phyloP scores from a whole-genome alignment of 2,797 vertebrate species.

The Anguilla pacifica region DNA sequence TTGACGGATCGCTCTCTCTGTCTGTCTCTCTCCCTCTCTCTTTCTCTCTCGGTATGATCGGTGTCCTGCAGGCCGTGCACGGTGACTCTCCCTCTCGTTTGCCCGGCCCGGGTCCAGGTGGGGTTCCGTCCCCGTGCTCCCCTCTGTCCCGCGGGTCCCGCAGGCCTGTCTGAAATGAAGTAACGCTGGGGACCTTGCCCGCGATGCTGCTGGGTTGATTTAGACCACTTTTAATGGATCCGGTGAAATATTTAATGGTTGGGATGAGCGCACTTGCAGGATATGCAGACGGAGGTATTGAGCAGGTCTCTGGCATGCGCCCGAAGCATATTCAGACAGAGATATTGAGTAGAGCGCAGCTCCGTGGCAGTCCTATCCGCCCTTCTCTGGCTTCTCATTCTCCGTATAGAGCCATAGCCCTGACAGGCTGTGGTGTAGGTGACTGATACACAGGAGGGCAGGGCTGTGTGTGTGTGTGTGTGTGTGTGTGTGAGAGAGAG shows the following conservation, averaged over 20 bases:
- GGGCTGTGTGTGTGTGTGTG: neutral
- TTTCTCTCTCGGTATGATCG: neutral
- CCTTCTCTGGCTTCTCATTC: neutral
- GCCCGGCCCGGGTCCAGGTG: neutral
- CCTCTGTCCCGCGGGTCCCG: neutral
- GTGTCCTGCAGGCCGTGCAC: neutral
- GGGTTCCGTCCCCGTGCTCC: neutral
- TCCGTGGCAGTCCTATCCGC: neutral
- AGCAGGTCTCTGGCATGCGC: neutral
- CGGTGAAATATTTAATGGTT: conserved; percentile 8
- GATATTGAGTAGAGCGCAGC: neutral
- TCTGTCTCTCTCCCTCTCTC: neutral
- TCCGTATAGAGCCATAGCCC: neutral
- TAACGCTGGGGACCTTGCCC: neutral
- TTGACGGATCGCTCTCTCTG: neutral
- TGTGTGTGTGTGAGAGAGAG: neutral
- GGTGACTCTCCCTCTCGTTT: neutral
- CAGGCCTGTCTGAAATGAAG: neutral
- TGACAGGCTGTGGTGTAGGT: neutral
- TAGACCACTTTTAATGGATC: neutral
- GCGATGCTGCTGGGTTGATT: neutral
- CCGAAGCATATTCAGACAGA: neutral
- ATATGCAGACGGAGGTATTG: neutral
- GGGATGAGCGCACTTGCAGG: neutral
- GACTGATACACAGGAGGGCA: neutral